Percentiles rank a stretch among this genome's conserved stretches.
Conservation (phyloP, 1,140 invertebrate genomes). For the Papilio aristodemus region DNA sequence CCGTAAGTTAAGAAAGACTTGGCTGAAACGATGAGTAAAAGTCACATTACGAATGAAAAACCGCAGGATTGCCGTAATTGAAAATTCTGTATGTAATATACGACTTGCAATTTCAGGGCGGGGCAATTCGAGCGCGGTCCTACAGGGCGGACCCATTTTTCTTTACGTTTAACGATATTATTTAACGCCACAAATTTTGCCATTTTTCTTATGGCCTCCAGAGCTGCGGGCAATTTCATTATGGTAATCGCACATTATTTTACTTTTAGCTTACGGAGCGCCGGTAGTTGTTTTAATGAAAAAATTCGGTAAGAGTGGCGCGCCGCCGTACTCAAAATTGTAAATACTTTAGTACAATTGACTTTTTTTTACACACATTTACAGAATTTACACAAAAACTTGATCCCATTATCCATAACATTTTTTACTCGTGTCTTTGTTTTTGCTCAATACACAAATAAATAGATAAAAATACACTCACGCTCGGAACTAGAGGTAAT, state of each 20-base stretch:
- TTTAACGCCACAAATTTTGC: conserved; percentile 78
- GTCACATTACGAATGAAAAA: conserved; percentile 79
- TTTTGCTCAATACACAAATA: too few relatives aligned
- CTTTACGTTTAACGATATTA: conserved; percentile 77
- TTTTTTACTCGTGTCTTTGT: too few relatives aligned
- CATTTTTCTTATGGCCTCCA: conserved; percentile 71
- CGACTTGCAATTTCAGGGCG: conserved; percentile 74
- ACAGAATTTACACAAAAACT: not conserved
- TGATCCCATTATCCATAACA: conserved; percentile 29
- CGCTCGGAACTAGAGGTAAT: too few relatives aligned
- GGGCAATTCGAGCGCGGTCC: conserved; percentile 50
- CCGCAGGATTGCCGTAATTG: conserved; percentile 77
- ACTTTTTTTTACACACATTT: conserved; percentile 33
- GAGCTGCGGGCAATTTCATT: conserved; percentile 73
- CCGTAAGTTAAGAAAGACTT: conserved; percentile 67
- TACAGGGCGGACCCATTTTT: conserved; percentile 71
- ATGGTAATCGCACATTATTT: conserved; percentile 72
- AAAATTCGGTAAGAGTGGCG: conserved; percentile 35
- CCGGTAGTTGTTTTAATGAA: conserved; percentile 47
- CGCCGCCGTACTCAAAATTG: not conserved
- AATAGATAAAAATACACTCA: too few relatives aligned
- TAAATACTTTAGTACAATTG: conserved; percentile 19
- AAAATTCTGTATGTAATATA: conserved; percentile 79
- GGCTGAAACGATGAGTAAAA: conserved; percentile 66
- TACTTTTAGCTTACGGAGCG: conserved; percentile 46